phyloP scores from a whole-genome alignment of 1,140 invertebrate genomes.

The Muscidifurax raptorellus region DNA sequence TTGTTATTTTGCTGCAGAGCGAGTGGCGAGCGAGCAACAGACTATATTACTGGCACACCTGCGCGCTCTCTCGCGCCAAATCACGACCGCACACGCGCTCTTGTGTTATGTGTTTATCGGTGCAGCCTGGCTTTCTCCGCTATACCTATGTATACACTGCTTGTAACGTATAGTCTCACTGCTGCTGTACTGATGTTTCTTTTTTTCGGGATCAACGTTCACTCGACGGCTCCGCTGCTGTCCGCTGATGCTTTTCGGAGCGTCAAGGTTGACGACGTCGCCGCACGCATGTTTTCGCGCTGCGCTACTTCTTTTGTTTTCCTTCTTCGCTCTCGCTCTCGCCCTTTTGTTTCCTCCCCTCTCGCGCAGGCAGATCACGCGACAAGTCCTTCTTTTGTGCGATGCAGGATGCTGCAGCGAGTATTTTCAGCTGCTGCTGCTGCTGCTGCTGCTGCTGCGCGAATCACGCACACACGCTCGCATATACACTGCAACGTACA shows the following conservation, averaged over 20 bases:
- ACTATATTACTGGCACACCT: neutral
- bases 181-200: too few species aligned
- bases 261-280: neutral
- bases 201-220: neutral
- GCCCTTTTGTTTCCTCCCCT: neutral
- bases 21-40: neutral
- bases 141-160: too few species aligned
- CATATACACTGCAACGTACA: slow-evolving; percentile 4
- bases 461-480: neutral
- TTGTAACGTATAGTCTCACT: too few species aligned
- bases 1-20: slow-evolving; percentile 21
- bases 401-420: neutral
- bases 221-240: neutral
- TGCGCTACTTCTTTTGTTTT: neutral
- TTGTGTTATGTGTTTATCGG: neutral
- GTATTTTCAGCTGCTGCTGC: neutral
- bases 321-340: neutral
- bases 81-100: neutral
- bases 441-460: too few species aligned
- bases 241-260: neutral
- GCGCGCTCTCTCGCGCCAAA: slow-evolving; percentile 6
- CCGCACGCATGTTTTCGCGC: neutral
- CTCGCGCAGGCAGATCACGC: neutral
- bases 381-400: slow-evolving; percentile 1
- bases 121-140: neutral